Evolutionary conservation across 2,888 invertebrate genomes (phyloP), one percentile per base, ranked within the genome.

Genomic region (Epinotia bilunana): DNA sequence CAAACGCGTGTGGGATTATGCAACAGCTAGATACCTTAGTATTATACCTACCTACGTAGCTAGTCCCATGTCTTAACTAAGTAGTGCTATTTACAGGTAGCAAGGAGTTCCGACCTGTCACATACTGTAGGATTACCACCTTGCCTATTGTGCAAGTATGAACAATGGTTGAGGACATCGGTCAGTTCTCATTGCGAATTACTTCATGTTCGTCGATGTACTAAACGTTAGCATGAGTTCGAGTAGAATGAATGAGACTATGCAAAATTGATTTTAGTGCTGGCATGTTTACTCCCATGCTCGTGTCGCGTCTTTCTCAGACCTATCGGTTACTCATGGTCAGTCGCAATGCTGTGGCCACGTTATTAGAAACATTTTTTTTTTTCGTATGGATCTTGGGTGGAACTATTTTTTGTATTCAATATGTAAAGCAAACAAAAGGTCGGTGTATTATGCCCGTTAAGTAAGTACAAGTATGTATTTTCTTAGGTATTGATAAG

Each of bases 121-220:
- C 53, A 28, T 43, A 49, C 64, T 20, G 57, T 61, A 53, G 20
- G 39, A 73, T 60, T 73, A 60, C 49, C 49, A 53, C 46, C 28
- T n/a, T 2, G 69, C 11, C 20, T 33, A 60, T 73, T 73, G 72
- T 73, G 72, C 53, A 73, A 65, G 46, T 23, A n/a, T 64, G 33
- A 28, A 39, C 73, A 73, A 73, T 72, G 49, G 49, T 13, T 28
- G 60, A 60, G 18, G 46, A 33, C 46, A 16, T 33, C 64, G 49
- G 57, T 20, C 55, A 46, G 57, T 58, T 58, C 20, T 43, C 28
- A 67, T 57, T 33, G 43, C 43, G 4, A 43, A 43, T 68, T 33
- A 67, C n/a, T 16, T 9, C 39, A 39, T 39, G 9, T 39, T 39
- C 39, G 39, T 39, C 9, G 9, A 39, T 39, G 39, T 39, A 39